Evolutionary conservation across 2,888 invertebrate genomes (phyloP).

Genomic region (Aphidoletes aphidimyza): DNA sequence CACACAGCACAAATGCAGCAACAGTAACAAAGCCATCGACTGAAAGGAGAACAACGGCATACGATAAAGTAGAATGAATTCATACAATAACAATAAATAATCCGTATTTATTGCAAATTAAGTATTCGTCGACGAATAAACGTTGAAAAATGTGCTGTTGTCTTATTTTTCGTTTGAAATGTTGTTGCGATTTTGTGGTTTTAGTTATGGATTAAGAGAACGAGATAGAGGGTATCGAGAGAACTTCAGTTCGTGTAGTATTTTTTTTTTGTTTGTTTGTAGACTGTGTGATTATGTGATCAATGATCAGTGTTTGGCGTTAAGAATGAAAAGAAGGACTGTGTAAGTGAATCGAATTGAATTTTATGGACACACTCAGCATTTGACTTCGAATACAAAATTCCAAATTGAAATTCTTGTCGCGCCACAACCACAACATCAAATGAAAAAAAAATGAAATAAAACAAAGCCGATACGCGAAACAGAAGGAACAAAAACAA

Average conservation of each 20-base stretch:
- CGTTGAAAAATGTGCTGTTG: constrained; percentile 8
- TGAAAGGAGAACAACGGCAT: constrained; percentile 23
- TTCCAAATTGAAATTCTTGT: constrained; percentile 30
- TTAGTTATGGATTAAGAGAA: background rate
- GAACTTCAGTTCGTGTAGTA: constrained; percentile 7
- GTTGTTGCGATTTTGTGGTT: background rate
- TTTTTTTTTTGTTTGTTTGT: background rate
- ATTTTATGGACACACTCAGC: background rate
- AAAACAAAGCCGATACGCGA: too few relatives aligned
- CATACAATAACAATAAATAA: constrained; percentile 51
- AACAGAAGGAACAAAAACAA: background rate
- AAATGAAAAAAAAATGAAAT: background rate
- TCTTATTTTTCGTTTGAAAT: background rate
- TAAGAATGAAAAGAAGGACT: constrained; percentile 13
- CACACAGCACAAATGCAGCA: background rate
- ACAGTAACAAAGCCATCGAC: background rate
- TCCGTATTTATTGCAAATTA: constrained; percentile 48
- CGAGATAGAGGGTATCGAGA: too few relatives aligned
- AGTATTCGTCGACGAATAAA: constrained; percentile 44
- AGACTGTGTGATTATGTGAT: background rate
- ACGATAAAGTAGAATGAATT: constrained; percentile 29
- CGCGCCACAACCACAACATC: constrained; percentile 2
- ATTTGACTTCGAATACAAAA: constrained; percentile 26
- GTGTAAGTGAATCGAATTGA: background rate
- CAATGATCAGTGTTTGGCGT: background rate